These are phyloP conservation scores for Adelges cooleyi DNA, from an alignment of 1,140 invertebrate species.

Conservation along the genomic window DNA sequence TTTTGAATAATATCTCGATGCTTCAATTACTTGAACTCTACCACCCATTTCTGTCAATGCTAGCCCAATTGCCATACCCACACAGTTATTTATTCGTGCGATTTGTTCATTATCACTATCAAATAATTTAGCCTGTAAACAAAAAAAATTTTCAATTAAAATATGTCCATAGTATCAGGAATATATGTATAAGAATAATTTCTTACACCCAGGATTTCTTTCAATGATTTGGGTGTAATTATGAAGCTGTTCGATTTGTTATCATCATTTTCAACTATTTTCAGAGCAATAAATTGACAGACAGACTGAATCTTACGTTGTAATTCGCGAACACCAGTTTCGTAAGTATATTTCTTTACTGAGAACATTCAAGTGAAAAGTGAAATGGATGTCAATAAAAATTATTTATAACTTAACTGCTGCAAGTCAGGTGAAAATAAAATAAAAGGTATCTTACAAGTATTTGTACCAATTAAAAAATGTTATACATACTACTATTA, in stretches of 20 bases:
- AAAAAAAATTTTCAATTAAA: too few relatives aligned
- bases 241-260: background rate
- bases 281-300: background rate
- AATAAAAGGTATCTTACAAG: too few relatives aligned
- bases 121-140: too few relatives aligned
- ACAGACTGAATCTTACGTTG: conserved; percentile 44
- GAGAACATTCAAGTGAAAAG: too few relatives aligned
- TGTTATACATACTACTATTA: too few relatives aligned
- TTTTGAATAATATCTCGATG: conserved; percentile 37
- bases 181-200: background rate
- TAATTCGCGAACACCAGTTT: conserved; percentile 46
- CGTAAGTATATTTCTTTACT: conserved; percentile 45
- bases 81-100: background rate
- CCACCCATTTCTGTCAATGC: conserved; percentile 36
- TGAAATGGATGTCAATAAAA: too few relatives aligned
- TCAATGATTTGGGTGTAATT: background rate
- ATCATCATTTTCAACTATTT: conserved; percentile 3
- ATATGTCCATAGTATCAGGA: too few relatives aligned
- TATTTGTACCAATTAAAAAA: too few relatives aligned
- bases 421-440: too few relatives aligned
- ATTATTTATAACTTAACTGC: too few relatives aligned
- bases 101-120: background rate
- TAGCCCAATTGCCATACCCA: conserved; percentile 30
- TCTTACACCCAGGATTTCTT: background rate
- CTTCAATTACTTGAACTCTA: conserved; percentile 47